Evolutionary conservation across 2,113 vertebrate genomes (phyloP), one percentile per base, ranked within the genome.

Genomic region (Melospiza georgiana): DNA sequence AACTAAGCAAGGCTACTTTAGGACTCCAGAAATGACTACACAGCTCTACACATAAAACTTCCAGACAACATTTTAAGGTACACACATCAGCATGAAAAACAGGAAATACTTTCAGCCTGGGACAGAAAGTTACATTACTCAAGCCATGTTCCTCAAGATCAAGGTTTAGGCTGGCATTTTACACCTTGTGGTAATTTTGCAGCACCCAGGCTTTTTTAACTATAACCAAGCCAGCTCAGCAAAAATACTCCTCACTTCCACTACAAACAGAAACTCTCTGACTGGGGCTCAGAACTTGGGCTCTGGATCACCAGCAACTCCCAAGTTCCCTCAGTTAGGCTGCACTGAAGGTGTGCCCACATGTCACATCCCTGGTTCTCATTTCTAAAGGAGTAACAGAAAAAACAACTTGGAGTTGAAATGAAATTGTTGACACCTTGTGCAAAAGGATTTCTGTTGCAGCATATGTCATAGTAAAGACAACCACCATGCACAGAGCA

Each of bases 321-420:
- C 25, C 48, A 68, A 6, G 7, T 31, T 46, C 41, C 6, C 44
- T 52, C 69, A 49, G 39, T 35, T 4, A 37, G 46, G 52, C 14
- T 5, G n/a, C 0, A 0, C 0, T 66, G 31, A 33, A 82, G 12
- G 4, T 5, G 12, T 3, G 0, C 3, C 59, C 25, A 15, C 24
- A 52, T 18, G 35, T 83, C 54, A 23, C 48, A 48, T 75, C 21
- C 6, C 12, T 39, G 24, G 4, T 33, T 62, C 62, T 35, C 43
- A 55, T 7, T 7, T 46, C 54, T 51, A 41, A 62, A 83, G 10
- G 17, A 63, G 22, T 31, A 72, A 76, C 8, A 72, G 18, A 6
- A 43, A 54, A n/a, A 74, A 15, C 5, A 69, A 2, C 4, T 24
- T 39, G 0, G 9, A 2, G 5, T 27, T 58, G 39, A 62, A 79